Evolutionary conservation across 2,797 vertebrate species (phyloP).

Genomic region (Pangasius mekongensis): DNA sequence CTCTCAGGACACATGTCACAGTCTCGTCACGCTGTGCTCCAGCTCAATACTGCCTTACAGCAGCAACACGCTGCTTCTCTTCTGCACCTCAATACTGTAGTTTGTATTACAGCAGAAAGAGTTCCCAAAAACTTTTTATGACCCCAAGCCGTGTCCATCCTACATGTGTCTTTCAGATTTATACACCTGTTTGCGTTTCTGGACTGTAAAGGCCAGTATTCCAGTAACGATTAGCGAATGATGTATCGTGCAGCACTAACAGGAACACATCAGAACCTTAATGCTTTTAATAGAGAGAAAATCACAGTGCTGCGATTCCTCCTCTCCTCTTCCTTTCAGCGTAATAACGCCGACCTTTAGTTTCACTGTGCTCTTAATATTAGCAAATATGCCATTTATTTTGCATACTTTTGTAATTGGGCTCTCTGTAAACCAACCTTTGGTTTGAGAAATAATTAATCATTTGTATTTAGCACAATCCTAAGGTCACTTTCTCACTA

Average conservation of each 20-base stretch:
- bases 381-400: background rate
- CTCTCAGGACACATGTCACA: conserved; percentile 10
- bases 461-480: background rate
- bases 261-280: background rate
- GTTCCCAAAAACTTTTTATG: background rate
- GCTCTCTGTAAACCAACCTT: background rate
- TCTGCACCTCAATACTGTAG: background rate
- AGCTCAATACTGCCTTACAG: background rate
- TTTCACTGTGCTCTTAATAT: background rate
- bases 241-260: background rate
- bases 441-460: background rate
- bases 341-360: conserved; percentile 16
- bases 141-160: background rate
- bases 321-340: background rate
- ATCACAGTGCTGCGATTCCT: background rate
- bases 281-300: background rate
- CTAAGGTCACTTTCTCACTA: background rate
- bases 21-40: background rate
- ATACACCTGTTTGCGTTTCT: background rate
- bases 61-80: background rate
- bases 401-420: background rate
- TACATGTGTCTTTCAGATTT: background rate
- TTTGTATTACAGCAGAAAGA: background rate
- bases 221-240: background rate
- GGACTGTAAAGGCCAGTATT: background rate